Percentiles rank a stretch among this genome's conserved stretches.
phyloP scores from a whole-genome alignment of 2,888 invertebrate species.

The Pycnomerus fuliginosus region DNA sequence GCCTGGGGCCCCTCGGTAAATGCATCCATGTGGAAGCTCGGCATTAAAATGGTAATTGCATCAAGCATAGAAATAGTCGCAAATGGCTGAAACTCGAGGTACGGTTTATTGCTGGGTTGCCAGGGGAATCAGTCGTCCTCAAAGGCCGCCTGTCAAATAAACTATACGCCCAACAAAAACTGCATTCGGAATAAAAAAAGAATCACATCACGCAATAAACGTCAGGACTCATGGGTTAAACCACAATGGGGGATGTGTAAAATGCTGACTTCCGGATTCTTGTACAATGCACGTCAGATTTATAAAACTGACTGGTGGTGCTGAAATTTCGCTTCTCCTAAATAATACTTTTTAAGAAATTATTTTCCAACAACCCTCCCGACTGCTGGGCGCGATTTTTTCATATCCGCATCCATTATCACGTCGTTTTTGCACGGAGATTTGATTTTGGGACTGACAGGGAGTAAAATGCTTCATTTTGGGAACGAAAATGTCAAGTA shows the following conservation, averaged over 20 bases:
- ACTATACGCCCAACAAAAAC: constrained; percentile 37
- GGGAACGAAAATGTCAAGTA: no score
- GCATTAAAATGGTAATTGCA: constrained; percentile 32
- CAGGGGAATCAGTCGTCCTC: constrained; percentile 27
- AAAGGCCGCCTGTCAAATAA: constrained; percentile 38
- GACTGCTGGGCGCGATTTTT: no score
- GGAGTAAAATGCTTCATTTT: no score
- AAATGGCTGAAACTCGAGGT: constrained; percentile 30
- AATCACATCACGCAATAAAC: constrained; percentile 38
- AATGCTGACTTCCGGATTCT: constrained; percentile 31
- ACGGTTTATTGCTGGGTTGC: constrained; percentile 25
- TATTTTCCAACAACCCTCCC: no score
- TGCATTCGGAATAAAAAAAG: constrained; percentile 33
- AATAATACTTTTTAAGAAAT: no score
- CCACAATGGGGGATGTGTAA: constrained; percentile 33
- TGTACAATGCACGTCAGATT: constrained; percentile 29
- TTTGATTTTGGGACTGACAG: no score
- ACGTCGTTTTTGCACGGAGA: no score
- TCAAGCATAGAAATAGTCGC: constrained; percentile 27
- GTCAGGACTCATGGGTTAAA: constrained; percentile 32
- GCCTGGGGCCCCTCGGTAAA: constrained; percentile 12
- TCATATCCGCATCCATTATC: no score
- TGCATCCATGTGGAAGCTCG: constrained; percentile 16
- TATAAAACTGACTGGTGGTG: no score
- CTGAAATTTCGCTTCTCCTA: no score